Evolutionary conservation across 2,888 invertebrate species (phyloP).

Genomic region (Hirtodrosophila alboralis): DNA sequence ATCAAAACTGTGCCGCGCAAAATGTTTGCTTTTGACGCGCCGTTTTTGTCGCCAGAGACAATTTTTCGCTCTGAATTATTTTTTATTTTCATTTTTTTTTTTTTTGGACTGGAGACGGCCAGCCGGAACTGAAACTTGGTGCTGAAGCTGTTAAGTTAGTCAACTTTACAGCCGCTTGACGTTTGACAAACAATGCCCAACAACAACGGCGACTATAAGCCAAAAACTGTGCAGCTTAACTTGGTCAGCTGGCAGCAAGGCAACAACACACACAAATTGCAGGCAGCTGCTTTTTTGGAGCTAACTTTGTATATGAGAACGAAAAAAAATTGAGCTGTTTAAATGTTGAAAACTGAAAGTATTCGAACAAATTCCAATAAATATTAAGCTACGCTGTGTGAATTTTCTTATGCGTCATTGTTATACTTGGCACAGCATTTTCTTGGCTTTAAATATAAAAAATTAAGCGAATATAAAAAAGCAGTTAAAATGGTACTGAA

Average conservation of each 20-base stretch:
- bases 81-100: too few relatives aligned
- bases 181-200: constrained; percentile 71
- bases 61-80: constrained; percentile 43
- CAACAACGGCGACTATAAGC: constrained; percentile 18
- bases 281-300: constrained; percentile 43
- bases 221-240: constrained; percentile 27
- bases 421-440: too few relatives aligned
- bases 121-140: constrained; percentile 45
- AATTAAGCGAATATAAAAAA: too few relatives aligned
- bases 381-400: too few relatives aligned
- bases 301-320: constrained; percentile 7
- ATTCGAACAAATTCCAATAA: too few relatives aligned
- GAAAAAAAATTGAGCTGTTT: constrained; percentile 19
- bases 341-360: too few relatives aligned
- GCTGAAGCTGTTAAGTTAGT: constrained; percentile 61
- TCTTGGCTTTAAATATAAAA: too few relatives aligned
- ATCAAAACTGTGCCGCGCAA: constrained; percentile 80
- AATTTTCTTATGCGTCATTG: too few relatives aligned
- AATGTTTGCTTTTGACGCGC: constrained; percentile 76
- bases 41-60: constrained; percentile 73
- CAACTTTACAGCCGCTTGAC: constrained; percentile 66
- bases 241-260: constrained; percentile 44
- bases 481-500: too few relatives aligned
- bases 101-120: constrained; percentile 16
- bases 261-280: constrained; percentile 41